A percentile compares a stretch with the other conserved stretches of the same genome.
Evolutionary conservation across 2,797 vertebrate genomes (phyloP).

Genomic region (Thripadectes ignobilis): DNA sequence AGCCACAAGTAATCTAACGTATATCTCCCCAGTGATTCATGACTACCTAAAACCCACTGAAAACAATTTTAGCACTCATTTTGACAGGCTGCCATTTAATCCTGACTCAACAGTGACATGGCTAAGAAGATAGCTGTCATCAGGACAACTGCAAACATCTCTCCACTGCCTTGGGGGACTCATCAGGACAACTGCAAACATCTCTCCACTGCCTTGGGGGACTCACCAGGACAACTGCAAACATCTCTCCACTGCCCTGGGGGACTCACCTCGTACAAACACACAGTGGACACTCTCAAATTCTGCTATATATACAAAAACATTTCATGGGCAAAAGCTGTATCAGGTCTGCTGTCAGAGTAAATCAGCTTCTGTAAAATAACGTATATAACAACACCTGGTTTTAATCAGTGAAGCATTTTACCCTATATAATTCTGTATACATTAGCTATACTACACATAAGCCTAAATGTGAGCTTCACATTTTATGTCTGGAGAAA

Average conservation of each 20-base stretch:
- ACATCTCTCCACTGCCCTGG: not conserved
- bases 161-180: not conserved
- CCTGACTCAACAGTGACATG: fast-evolving
- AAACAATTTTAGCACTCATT: not conserved
- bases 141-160: not conserved
- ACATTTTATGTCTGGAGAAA: not conserved
- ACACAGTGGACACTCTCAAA: not conserved
- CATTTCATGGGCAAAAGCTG: not conserved
- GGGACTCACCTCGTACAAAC: not conserved
- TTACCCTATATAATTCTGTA: not conserved
- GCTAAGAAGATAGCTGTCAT: not conserved
- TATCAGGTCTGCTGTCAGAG: not conserved
- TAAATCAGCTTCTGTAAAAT: not conserved
- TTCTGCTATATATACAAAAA: not conserved
- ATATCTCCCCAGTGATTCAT: not conserved
- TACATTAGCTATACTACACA: not conserved
- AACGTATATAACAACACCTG: not conserved
- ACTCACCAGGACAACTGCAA: not conserved
- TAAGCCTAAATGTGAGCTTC: not conserved
- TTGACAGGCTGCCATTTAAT: not conserved
- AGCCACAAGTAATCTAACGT: not conserved
- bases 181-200: not conserved
- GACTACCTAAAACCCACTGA: not conserved
- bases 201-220: not conserved
- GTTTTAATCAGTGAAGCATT: not conserved